Evolutionary conservation across 2,113 vertebrate species (phyloP).

Genomic region (Tichodroma muraria): DNA sequence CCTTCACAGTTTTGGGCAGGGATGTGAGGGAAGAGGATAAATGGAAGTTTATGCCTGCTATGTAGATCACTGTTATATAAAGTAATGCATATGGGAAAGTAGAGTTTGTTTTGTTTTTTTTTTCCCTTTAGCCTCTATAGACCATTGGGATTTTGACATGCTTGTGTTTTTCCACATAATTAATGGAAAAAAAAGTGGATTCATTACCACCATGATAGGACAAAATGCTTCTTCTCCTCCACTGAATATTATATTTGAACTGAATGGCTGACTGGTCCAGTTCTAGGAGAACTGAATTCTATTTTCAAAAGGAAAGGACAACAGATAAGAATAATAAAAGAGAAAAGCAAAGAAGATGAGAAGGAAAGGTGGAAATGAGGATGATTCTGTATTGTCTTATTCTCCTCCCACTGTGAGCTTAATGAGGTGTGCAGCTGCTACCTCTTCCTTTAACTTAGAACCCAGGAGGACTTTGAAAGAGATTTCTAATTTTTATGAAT

Average conservation of each 20-base stretch:
- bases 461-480: neutral
- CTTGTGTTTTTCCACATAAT: neutral
- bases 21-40: neutral
- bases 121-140: neutral
- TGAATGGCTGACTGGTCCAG: neutral
- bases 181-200: neutral
- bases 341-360: neutral
- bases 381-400: neutral
- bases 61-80: neutral
- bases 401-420: neutral
- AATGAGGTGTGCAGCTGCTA: neutral
- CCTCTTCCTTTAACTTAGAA: neutral
- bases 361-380: neutral
- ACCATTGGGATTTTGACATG: neutral
- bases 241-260: neutral
- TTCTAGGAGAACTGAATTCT: neutral
- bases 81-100: fast-evolving
- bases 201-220: neutral
- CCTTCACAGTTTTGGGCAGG: neutral
- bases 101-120: neutral
- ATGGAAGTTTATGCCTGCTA: neutral
- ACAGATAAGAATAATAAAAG: neutral
- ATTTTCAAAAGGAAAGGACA: neutral
- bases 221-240: neutral
- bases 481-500: neutral